phyloP scores from a whole-genome alignment of 2,797 vertebrate genomes.

The Gymnodraco acuticeps region DNA sequence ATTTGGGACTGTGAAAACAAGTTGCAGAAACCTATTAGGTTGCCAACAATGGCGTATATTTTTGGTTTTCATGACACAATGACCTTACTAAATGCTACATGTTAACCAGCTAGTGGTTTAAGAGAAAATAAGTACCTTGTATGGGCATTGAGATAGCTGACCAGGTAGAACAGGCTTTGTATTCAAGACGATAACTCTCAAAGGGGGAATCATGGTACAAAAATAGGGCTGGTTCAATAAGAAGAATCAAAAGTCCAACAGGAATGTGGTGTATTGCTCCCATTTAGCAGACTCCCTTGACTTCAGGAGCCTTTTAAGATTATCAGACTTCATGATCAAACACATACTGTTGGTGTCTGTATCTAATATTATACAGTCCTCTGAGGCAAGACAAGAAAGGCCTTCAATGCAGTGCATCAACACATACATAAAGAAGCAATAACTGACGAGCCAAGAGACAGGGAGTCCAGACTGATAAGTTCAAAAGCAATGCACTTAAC shows the following conservation, averaged over 20 bases:
- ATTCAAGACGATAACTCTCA: background rate
- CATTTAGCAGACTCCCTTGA: slow-evolving; percentile 9
- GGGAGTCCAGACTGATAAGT: slow-evolving; percentile 9
- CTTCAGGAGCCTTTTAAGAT: slow-evolving; percentile 3
- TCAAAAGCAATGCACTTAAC: slow-evolving; percentile 29
- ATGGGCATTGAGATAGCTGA: too few species aligned
- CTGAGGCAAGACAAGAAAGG: slow-evolving; percentile 12
- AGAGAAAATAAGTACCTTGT: too few species aligned
- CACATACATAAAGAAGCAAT: slow-evolving; percentile 29
- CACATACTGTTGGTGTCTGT: background rate
- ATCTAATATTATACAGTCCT: slow-evolving; percentile 11
- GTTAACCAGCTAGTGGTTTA: too few species aligned
- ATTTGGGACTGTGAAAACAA: too few species aligned
- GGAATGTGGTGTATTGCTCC: background rate
- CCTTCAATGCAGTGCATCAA: background rate
- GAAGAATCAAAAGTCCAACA: slow-evolving; percentile 3
- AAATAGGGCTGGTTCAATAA: background rate
- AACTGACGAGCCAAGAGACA: slow-evolving; percentile 15
- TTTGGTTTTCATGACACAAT: too few species aligned
- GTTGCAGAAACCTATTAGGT: too few species aligned
- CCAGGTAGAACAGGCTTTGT: background rate
- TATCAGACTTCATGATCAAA: slow-evolving; percentile 4
- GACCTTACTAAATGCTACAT: too few species aligned
- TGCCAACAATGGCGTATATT: too few species aligned
- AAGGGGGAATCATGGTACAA: background rate